Percentiles rank a stretch among this genome's conserved stretches.
These are phyloP conservation scores for Zaprionus kolodkinae DNA, from an alignment of 1,140 invertebrate genomes.

Conservation along the genomic window DNA sequence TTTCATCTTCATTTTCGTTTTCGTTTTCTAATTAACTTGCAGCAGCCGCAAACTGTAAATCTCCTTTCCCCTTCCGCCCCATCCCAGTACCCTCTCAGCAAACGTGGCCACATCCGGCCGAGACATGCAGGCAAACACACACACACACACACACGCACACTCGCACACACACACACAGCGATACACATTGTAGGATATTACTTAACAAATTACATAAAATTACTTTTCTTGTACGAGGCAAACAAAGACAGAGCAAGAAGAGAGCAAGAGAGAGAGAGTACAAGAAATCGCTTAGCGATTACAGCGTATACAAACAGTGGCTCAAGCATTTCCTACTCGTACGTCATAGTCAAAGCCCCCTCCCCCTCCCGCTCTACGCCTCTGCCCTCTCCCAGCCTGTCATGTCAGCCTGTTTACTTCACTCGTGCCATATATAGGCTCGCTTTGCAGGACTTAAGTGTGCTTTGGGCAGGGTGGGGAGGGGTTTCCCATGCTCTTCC, in stretches of 20 bases:
- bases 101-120: constrained; percentile 62
- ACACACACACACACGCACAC: background rate
- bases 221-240: constrained; percentile 68
- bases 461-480: background rate
- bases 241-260: constrained; percentile 31
- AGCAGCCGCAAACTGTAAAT: constrained; percentile 1
- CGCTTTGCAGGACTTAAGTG: constrained; percentile 1
- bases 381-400: constrained; percentile 8
- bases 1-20: constrained; percentile 6
- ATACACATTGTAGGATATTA: constrained; percentile 54
- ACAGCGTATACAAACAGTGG: constrained; percentile 49
- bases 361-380: background rate
- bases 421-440: constrained; percentile 11
- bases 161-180: background rate
- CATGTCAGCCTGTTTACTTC: constrained; percentile 44
- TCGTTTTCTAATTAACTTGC: constrained; percentile 69
- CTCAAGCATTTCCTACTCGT: constrained; percentile 18
- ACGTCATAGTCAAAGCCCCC: constrained; percentile 10
- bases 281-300: constrained; percentile 75
- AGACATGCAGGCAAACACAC: constrained; percentile 70
- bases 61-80: background rate
- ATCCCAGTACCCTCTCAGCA: constrained; percentile 29
- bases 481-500: constrained; percentile 33
- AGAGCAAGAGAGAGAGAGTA: background rate
- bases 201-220: constrained; percentile 83